Base-by-base conservation (phyloP, 1,140 invertebrate genomes). In the Leptinotarsa lineolata region DNA sequence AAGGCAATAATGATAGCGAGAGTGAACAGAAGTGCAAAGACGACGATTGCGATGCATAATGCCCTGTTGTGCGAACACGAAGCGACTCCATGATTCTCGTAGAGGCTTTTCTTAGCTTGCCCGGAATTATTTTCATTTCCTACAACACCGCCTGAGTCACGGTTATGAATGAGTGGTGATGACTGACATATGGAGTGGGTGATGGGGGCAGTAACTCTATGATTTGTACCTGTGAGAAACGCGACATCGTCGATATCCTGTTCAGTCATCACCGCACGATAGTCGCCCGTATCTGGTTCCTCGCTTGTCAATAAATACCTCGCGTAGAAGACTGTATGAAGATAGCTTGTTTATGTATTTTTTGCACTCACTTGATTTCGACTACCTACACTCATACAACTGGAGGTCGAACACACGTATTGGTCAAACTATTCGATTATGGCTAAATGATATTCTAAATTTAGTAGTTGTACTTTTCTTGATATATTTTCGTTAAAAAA, bases 221-320 rank as follows among this genome's bases (percentile, higher is more conserved):
- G 72, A 81, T 79, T 78, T 81, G 81, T 85, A 94, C 94, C 94
- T 88, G 94, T 95, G 82, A 96, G 87, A 87, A 96, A 96, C 46
- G 94, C 94, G 80, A 95, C 94, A 88, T 97, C 94, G 84, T 96
- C 95, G 79, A 96, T 90, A 89, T 97, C 94, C 84, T 94, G 93
- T 82, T 96, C 94, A 84, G 92, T 92, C 91, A 93, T 93, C 75
- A 83, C 24, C 24, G 24, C 24, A 6, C 24, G 24, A 30, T 30
- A 30, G 24, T 30, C 24, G 6, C 82, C 75, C 74, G 61, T 74
- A 61, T 73, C 48, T 77, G 76, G 68, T 77, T 85, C 85, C 54
- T 84, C 81, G 75, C 85, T 84, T 58, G 84, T 78, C 73, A 83
- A 81, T 68, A 79, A 77, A 59, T 78, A 79, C 76, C 18, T 84